Evolutionary conservation across 2,888 invertebrate species (phyloP).

Genomic region (Parnassius smintheus): DNA sequence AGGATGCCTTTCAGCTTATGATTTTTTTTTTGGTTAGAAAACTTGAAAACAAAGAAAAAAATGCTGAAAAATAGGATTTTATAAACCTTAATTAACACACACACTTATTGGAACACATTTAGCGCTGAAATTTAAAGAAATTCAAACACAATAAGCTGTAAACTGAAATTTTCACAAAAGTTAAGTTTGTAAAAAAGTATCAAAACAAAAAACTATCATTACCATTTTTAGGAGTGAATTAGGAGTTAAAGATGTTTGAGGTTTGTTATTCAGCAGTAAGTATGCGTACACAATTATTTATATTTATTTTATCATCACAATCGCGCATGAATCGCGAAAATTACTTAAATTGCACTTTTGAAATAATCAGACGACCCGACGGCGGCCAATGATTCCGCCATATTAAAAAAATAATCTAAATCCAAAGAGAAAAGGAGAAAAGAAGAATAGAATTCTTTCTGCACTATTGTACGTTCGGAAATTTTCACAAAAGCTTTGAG

Average conservation of each 20-base stretch:
- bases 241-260: conserved; percentile 36
- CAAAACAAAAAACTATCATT: conserved; percentile 82
- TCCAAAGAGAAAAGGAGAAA: conserved; percentile 61
- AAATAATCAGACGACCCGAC: conserved; percentile 69
- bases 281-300: conserved; percentile 39
- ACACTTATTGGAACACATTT: conserved; percentile 17
- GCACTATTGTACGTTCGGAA: conserved; percentile 36
- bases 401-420: conserved; percentile 65
- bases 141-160: conserved; percentile 44
- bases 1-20: conserved; percentile 61
- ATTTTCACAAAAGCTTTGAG: conserved; percentile 12
- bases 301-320: conserved; percentile 52
- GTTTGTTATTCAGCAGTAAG: conserved; percentile 32
- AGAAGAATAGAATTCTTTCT: neutral
- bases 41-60: conserved; percentile 78
- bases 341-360: conserved; percentile 50
- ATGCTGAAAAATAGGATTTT: conserved; percentile 51
- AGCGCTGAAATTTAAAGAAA: conserved; percentile 34
- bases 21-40: conserved; percentile 77
- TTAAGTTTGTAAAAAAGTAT: conserved; percentile 79
- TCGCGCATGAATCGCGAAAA: conserved; percentile 48
- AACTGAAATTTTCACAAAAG: conserved; percentile 58
- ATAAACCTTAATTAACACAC: conserved; percentile 30
- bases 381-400: conserved; percentile 79
- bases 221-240: conserved; percentile 72